Conservation (phyloP, 2,113 vertebrate species). For the Pseudonaja textilis region DNA sequence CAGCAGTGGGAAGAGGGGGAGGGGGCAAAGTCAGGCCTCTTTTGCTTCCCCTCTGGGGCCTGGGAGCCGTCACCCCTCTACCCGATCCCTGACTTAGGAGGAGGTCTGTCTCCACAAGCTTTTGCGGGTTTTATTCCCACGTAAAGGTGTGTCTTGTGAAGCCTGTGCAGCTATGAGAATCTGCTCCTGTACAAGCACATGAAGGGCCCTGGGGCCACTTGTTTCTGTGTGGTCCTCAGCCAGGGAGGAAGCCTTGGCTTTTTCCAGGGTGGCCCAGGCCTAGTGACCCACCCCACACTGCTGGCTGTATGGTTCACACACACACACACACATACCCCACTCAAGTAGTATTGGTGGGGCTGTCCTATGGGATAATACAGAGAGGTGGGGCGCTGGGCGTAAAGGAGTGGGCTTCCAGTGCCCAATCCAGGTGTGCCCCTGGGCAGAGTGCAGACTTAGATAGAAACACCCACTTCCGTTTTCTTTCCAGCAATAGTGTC, state of each 20-base stretch:
- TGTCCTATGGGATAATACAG: neutral
- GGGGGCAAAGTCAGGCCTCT: neutral
- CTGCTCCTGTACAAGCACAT: neutral
- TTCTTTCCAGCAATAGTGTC: neutral
- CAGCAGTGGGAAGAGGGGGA: neutral
- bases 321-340: neutral
- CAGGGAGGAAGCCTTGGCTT: neutral
- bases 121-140: neutral
- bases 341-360: neutral
- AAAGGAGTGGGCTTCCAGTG: neutral
- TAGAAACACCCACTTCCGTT: neutral
- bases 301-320: neutral
- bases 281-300: constrained; percentile 25
- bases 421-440: neutral
- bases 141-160: neutral
- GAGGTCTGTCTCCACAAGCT: neutral
- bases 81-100: neutral
- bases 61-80: neutral
- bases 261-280: neutral
- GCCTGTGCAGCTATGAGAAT: neutral
- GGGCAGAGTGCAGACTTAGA: neutral
- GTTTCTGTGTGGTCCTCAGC: neutral
- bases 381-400: neutral
- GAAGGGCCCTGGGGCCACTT: too few relatives aligned
- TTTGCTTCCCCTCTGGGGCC: neutral